Percentiles rank a stretch among this genome's conserved stretches.
Evolutionary conservation across 2,888 invertebrate species (phyloP).

Genomic region (Chesias legatella): DNA sequence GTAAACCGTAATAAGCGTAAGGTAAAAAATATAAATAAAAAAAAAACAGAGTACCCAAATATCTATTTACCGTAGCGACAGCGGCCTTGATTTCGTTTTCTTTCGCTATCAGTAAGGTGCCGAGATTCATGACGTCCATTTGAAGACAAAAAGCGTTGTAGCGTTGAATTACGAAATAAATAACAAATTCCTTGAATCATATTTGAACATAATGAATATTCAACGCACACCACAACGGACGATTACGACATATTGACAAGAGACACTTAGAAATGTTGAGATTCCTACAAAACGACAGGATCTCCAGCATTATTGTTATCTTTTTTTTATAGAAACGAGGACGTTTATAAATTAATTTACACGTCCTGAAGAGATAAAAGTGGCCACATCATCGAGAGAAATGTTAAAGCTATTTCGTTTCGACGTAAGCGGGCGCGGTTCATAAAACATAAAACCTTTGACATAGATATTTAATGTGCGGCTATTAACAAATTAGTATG

Average conservation of each 20-base stretch:
- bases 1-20: too few species aligned
- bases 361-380: slow-evolving; percentile 36
- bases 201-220: slow-evolving; percentile 25
- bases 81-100: slow-evolving; percentile 76
- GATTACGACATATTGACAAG: too few species aligned
- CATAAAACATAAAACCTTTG: slow-evolving; percentile 32
- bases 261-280: too few species aligned
- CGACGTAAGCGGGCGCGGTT: slow-evolving; percentile 33
- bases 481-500: slow-evolving; percentile 24
- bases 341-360: too few species aligned
- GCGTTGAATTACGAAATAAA: slow-evolving; percentile 28
- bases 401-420: slow-evolving; percentile 29
- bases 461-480: slow-evolving; percentile 19
- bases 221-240: slow-evolving; percentile 18
- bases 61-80: slow-evolving; percentile 65
- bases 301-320: slow-evolving; percentile 29
- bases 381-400: slow-evolving; percentile 33
- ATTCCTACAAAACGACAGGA: slow-evolving; percentile 10
- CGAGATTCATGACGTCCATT: slow-evolving; percentile 43
- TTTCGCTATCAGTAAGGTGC: slow-evolving; percentile 41
- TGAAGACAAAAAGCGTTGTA: slow-evolving; percentile 51
- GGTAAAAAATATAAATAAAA: slow-evolving; percentile 3
- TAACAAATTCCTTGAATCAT: slow-evolving; percentile 15
- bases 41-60: slow-evolving; percentile 54
- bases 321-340: too few species aligned